These are phyloP conservation scores for Bimastos eiseni DNA, from an alignment of 2,888 invertebrate genomes.

Conservation along the genomic window DNA sequence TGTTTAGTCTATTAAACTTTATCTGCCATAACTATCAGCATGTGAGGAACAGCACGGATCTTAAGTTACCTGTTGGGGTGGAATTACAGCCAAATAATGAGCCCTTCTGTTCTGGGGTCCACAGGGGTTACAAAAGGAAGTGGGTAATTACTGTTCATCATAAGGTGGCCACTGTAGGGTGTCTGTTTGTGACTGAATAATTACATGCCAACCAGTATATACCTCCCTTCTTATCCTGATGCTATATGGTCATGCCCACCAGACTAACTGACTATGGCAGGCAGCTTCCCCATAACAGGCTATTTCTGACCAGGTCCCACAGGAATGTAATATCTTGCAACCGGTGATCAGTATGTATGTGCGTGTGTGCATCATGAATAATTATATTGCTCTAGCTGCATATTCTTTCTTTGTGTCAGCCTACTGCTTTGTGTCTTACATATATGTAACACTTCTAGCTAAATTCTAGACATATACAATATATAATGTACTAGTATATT, in stretches of 20 bases:
- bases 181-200: neutral
- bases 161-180: neutral
- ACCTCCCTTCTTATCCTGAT: neutral
- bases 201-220: constrained; percentile 13
- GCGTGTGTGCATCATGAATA: too few relatives aligned
- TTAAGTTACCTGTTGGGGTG: neutral
- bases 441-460: too few relatives aligned
- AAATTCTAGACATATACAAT: neutral
- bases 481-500: neutral
- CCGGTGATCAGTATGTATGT: neutral
- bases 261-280: neutral
- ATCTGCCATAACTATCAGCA: constrained; percentile 24
- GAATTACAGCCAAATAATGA: constrained; percentile 17
- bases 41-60: neutral
- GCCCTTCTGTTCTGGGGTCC: constrained; percentile 1
- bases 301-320: neutral
- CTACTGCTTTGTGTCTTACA: too few relatives aligned
- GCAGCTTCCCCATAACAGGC: neutral
- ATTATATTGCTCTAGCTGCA: too few relatives aligned
- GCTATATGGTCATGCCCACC: neutral
- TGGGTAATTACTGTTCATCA: neutral
- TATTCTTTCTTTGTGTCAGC: too few relatives aligned
- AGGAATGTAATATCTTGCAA: neutral
- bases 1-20: constrained; percentile 19
- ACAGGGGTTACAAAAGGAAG: constrained; percentile 20